Conservation (phyloP, 2,113 vertebrate species). For the Tetraodon nigroviridis region DNA sequence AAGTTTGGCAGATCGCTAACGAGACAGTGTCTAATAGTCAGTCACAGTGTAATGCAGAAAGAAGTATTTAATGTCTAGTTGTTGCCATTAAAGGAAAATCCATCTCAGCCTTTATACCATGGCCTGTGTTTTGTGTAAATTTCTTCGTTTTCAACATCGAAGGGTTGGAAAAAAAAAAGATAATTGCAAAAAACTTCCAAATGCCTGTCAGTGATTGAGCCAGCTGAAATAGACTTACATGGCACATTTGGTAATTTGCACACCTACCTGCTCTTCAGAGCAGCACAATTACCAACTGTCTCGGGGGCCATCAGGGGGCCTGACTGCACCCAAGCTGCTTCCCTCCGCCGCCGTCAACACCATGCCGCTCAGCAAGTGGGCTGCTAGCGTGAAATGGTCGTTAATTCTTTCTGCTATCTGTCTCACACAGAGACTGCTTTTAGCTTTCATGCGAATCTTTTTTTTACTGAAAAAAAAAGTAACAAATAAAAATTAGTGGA, state of each 20-base stretch:
- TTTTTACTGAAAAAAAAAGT: slow-evolving; percentile 33
- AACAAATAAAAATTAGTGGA: slow-evolving; percentile 29
- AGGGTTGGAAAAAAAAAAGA: slow-evolving; percentile 25
- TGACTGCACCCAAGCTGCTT: slow-evolving; percentile 52
- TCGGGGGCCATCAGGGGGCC: slow-evolving; percentile 53
- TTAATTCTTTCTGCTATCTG: slow-evolving; percentile 77
- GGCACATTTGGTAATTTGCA: slow-evolving; percentile 79
- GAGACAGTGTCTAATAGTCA: too few relatives aligned
- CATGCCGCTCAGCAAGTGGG: slow-evolving; percentile 57
- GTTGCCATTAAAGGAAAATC: too few relatives aligned
- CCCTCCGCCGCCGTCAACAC: slow-evolving; percentile 30
- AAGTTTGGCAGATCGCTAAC: slow-evolving; percentile 45
- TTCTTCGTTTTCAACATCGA: background rate
- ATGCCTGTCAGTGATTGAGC: slow-evolving; percentile 70
- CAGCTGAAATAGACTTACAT: slow-evolving; percentile 71
- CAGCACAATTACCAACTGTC: slow-evolving; percentile 71
- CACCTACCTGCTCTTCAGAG: slow-evolving; percentile 78
- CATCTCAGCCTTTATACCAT: background rate
- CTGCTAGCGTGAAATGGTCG: slow-evolving; percentile 73
- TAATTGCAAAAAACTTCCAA: slow-evolving; percentile 61
- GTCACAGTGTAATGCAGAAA: background rate
- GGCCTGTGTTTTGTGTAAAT: slow-evolving; percentile 17
- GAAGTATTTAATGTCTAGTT: too few relatives aligned
- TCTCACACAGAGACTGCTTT: slow-evolving; percentile 71
- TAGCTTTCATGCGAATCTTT: slow-evolving; percentile 63